phyloP scores from a whole-genome alignment of 2,888 invertebrate species.

The Mimumesa dahlbomi region DNA sequence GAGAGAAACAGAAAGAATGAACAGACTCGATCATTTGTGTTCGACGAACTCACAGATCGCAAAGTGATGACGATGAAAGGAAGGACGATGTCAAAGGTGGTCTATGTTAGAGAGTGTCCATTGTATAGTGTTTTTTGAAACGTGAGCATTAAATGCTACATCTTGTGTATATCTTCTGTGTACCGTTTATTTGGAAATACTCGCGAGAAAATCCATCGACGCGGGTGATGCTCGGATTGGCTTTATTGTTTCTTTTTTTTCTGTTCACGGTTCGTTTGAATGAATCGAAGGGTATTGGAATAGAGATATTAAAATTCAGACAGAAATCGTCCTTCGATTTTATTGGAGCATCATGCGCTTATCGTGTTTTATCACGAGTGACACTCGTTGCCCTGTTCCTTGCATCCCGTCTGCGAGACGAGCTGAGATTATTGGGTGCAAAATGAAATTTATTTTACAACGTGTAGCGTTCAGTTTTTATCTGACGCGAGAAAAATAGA shows the following conservation, averaged over 20 bases:
- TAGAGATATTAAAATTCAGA: no score
- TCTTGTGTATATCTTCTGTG: slow-evolving; percentile 77
- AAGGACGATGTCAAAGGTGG: slow-evolving; percentile 76
- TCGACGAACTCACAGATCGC: slow-evolving; percentile 55
- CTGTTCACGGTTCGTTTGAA: neutral
- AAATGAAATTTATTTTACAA: slow-evolving; percentile 7
- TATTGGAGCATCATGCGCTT: slow-evolving; percentile 50
- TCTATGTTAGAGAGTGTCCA: slow-evolving; percentile 80
- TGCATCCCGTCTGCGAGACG: slow-evolving; percentile 6
- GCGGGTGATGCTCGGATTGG: slow-evolving; percentile 50
- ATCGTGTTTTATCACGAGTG: slow-evolving; percentile 49
- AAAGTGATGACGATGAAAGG: slow-evolving; percentile 70
- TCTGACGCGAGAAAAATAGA: no score
- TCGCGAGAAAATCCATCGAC: slow-evolving; percentile 47
- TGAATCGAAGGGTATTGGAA: neutral
- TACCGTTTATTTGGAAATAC: slow-evolving; percentile 56
- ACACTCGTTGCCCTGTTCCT: slow-evolving; percentile 22
- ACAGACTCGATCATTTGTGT: slow-evolving; percentile 67
- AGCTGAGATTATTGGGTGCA: neutral
- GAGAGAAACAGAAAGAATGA: slow-evolving; percentile 28
- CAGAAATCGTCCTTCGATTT: slow-evolving; percentile 38
- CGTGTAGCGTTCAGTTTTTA: no score
- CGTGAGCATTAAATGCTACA: slow-evolving; percentile 80
- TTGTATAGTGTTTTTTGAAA: slow-evolving; percentile 80
- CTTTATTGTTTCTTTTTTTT: neutral